Evolutionary conservation across 2,797 vertebrate genomes (phyloP).

Genomic region (Gallirallus australis): DNA sequence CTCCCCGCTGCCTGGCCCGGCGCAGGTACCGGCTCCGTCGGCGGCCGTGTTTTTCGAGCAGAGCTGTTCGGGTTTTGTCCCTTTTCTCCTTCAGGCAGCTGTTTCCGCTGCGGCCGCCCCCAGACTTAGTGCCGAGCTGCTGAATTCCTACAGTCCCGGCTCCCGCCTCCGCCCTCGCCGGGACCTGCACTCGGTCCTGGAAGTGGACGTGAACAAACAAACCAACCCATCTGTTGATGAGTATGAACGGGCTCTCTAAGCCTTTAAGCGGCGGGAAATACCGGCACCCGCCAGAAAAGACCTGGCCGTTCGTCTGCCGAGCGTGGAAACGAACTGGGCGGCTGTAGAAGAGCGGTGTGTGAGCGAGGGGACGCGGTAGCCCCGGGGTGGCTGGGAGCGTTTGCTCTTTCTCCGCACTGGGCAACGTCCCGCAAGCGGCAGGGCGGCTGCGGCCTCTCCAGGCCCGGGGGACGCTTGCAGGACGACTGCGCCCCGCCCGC

Average conservation of each 20-base stretch:
- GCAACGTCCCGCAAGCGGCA: not conserved
- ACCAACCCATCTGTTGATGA: not conserved
- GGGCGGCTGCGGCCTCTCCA: not conserved
- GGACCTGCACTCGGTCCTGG: not conserved
- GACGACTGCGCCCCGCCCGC: not conserved
- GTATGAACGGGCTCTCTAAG: not conserved
- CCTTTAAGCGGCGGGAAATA: not conserved
- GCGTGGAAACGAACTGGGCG: not conserved
- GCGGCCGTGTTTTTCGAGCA: not conserved
- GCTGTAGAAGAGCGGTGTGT: not conserved
- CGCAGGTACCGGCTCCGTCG: not conserved
- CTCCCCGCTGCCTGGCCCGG: not conserved
- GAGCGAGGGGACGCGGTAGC: not conserved
- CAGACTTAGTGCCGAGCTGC: not conserved
- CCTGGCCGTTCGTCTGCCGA: not conserved
- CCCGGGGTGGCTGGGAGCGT: not conserved
- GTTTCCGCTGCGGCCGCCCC: not conserved
- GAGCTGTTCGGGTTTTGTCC: fast-evolving
- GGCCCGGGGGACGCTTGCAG: too few relatives aligned
- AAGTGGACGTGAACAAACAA: not conserved
- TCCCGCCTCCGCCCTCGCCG: not conserved
- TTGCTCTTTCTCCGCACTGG: not conserved
- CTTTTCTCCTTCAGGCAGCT: not conserved
- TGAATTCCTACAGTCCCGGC: not conserved
- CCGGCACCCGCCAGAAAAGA: not conserved